Base-by-base conservation (phyloP, 2,113 vertebrate genomes). In the Brachyhypopomus gauderio region DNA sequence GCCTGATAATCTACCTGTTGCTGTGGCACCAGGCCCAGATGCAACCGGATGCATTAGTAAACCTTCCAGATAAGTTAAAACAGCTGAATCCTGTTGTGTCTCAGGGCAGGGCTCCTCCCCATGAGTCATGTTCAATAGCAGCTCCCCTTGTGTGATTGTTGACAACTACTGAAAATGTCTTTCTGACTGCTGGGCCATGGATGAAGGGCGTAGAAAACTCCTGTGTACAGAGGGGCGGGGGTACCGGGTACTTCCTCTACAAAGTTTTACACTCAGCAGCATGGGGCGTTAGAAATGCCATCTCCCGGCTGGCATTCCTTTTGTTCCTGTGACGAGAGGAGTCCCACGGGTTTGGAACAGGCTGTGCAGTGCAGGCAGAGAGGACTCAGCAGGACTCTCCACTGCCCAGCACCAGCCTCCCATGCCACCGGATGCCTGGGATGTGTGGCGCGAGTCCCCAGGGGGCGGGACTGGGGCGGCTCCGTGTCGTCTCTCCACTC, bases 51-150 rank as follows among this genome's bases (percentile, higher is more conserved):
- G 97, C 98, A 99, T 99, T 95, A 99, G 97, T 96, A 99, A 98
- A 95, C 98, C 97, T 93, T 99, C 98, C 94, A 99, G 94, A 93
- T 99, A 99, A 94, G 97, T 99, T 98, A 99, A 92, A 96, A 98
- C 98, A 94, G 96, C 91, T 93, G 98, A 97, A 99, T 99, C 97
- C 95, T 98, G 97, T 94, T 98, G 96, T 95, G 97, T 98, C 94
- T 98, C 96, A 96, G 97, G 97, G 97, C 96, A 95, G 97, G 97
- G 96, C 95, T 99, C 98, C 96, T 98, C 98, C 95, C 97, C 98
- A 99, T 99, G 96, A 98, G 98, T 99, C 97, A 99, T 99, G 98
- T 99, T 99, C 98, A 98, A 98, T 89, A 95, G 85, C 92, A 94
- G 95, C 94, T 95, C 93, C 93, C 91, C 93, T 94, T 89, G 89